Base-by-base conservation (phyloP, 2,888 invertebrate genomes). In the Amphipyra berbera region DNA sequence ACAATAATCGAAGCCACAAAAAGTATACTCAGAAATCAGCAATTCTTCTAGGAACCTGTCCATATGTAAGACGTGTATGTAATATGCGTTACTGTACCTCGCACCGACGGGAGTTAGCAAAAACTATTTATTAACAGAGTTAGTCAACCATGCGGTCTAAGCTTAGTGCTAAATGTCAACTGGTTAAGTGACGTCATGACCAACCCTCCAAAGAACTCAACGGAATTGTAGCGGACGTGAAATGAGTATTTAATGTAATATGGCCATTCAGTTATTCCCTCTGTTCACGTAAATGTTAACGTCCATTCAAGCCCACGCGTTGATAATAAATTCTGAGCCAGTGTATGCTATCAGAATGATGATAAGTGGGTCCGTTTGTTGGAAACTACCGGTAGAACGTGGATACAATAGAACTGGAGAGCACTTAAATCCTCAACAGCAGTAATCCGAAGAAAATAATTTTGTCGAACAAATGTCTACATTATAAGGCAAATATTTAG, bases 31-130 rank as follows among this genome's bases (percentile, higher is more conserved):
- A 52, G 78, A 78, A 77, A 72, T 75, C 49, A 67, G 21, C 66
- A 41, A 63, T 72, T 64, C 60, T 78, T 77, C 76, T 53, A 41
- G 59, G 78, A 77, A 78, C 66, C 38, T 53, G 65, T 72, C 62
- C 60, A 77, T 75, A 78, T 61, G 73, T 61, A 73, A 50, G 57
- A 55, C 54, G 15, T 73, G 13, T 21, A 57, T 62, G 54, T 70
- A 49, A 68, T 61, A 61, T 49, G 60, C 65, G 55, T 68, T 74
- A 76, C 70, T 62, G 59, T 64, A 71, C 73, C 54, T 56, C 33
- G 60, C 40, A 56, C 48, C 56, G 61, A 42, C 44, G 46, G 46
- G 42, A 37, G 45, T 27, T 12, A 44, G 46, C 55, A 73, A 73
- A 68, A 72, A 73, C 37, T 37, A 12, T 48, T 50, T 50, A 61